These are phyloP conservation scores for Chaenogobius annularis DNA, from an alignment of 2,113 vertebrate genomes.

Conservation along the genomic window DNA sequence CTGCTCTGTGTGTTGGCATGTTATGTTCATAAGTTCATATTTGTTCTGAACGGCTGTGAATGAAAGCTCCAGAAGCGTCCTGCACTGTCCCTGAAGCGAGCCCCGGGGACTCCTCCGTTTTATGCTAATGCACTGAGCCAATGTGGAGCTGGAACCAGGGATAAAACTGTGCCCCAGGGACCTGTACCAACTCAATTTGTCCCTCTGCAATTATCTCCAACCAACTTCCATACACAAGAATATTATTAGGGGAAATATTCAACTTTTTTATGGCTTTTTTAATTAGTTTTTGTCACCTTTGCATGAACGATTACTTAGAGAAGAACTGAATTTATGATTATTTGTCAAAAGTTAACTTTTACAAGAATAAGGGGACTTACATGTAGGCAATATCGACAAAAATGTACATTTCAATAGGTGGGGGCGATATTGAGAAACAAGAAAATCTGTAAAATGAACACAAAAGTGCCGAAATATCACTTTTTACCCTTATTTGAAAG, in stretches of 20 bases:
- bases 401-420: too few relatives aligned
- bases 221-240: neutral
- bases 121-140: neutral
- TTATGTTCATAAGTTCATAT: neutral
- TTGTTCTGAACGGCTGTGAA: neutral
- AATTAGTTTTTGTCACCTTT: neutral
- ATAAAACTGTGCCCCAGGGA: neutral
- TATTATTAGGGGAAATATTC: neutral
- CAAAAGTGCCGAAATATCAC: neutral
- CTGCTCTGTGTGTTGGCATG: neutral
- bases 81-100: neutral
- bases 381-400: too few relatives aligned
- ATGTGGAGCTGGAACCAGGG: neutral
- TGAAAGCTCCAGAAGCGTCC: neutral
- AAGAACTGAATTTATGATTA: too few relatives aligned
- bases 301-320: too few relatives aligned
- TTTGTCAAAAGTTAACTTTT: neutral
- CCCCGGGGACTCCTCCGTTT: neutral
- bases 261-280: neutral
- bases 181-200: neutral
- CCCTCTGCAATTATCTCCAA: neutral
- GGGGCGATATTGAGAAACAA: too few relatives aligned
- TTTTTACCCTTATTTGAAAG: neutral
- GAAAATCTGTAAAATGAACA: neutral
- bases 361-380: too few relatives aligned